Percentiles rank a stretch among this genome's conserved stretches.
phyloP scores from a whole-genome alignment of 35 echinoderm and acorn worm genomes.

The Lytechinus pictus region DNA sequence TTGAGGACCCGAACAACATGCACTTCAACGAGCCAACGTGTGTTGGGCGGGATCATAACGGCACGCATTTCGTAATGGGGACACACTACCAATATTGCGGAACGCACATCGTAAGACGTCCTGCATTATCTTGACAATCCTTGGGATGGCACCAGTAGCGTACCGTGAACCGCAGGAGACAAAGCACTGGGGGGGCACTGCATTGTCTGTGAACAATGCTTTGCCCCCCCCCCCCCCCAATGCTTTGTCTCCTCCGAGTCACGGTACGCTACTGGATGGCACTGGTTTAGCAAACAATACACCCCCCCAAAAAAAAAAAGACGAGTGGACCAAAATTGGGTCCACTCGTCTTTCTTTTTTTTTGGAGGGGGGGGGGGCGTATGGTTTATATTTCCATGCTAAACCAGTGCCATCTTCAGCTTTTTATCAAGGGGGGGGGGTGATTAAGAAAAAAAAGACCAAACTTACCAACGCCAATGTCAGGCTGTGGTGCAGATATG shows the following conservation, averaged over 20 bases:
- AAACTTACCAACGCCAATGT: background rate
- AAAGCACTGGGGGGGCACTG: too few relatives aligned
- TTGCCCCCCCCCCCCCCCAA: too few relatives aligned
- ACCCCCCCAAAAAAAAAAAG: background rate
- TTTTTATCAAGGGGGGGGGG: too few relatives aligned
- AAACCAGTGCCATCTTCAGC: too few relatives aligned
- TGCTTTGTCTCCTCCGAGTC: too few relatives aligned
- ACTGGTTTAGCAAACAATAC: too few relatives aligned
- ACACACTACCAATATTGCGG: slow-evolving; percentile 47
- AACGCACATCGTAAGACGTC: slow-evolving; percentile 26
- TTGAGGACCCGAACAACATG: slow-evolving; percentile 45
- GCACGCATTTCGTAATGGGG: slow-evolving; percentile 30
- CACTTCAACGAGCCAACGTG: slow-evolving; percentile 50
- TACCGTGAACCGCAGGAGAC: too few relatives aligned
- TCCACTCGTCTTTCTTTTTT: too few relatives aligned
- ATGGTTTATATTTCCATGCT: too few relatives aligned
- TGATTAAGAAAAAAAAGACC: background rate
- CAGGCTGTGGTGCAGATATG: background rate
- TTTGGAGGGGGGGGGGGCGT: too few relatives aligned
- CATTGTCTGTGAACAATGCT: too few relatives aligned
- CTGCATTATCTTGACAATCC: background rate
- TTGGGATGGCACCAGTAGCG: background rate
- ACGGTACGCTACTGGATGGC: too few relatives aligned
- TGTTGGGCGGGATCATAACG: background rate
- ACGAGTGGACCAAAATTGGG: background rate